Evolutionary conservation across 2,113 vertebrate species (phyloP), one percentile per base, ranked within the genome.

Genomic region (Cephalopholis sonnerati): DNA sequence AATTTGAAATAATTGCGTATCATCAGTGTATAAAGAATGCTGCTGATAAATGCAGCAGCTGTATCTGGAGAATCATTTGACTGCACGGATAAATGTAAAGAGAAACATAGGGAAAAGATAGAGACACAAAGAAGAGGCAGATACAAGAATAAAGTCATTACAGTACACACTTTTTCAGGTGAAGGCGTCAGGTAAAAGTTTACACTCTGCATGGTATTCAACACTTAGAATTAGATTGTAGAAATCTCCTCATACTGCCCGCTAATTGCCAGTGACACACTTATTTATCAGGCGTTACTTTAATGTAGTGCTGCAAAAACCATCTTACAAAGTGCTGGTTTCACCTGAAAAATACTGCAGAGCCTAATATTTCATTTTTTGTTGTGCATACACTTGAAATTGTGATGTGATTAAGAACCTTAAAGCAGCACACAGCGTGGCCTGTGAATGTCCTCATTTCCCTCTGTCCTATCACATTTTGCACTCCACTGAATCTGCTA

Each of bases 401-500:
- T 50, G 65, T 81, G 81, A 83, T 69, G 79, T 90, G 80, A 86
- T 88, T 83, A 77, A 84, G 75, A 78, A 61, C 76, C 74, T 29
- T 17, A 69, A 41, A 76, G 25, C 50, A 64, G 65, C 69, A 41
- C 48, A 65, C 36, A n/a, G 27, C 15, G 3, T 24, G 22, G 32
- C 67, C 32, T 16, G 54, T 10, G 1, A 70, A 55, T 66, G 77
- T 69, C 74, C 85, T 79, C 53, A 68, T 80, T 83, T 83, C 27
- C 22, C 50, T 53, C 71, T 57, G 44, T 69, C 62, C 63, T 32
- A 12, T 72, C 25, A 50, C 15, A 57, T 76, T 79, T 87, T 61
- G 3, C 77, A 36, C 77, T 68, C 62, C 73, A 71, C 27, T 79
- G 59, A 68, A 24, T 39, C 63, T 62, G 53, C 73, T 44, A 5